A percentile compares a stretch with the other conserved stretches of the same genome.
phyloP scores from a whole-genome alignment of 2,888 invertebrate species.

The Coremacera marginata region DNA sequence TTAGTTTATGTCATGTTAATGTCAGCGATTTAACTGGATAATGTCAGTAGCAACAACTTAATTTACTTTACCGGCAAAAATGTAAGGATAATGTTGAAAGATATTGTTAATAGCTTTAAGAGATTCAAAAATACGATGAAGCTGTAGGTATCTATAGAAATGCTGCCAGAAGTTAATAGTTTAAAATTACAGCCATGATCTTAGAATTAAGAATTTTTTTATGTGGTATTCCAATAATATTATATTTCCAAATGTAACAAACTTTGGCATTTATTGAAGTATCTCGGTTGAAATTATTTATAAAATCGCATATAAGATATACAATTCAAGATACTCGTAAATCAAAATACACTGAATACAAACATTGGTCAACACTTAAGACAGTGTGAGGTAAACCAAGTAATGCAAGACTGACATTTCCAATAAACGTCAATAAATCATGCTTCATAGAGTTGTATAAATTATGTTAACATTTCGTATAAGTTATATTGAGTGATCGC shows the following conservation, averaged over 20 bases:
- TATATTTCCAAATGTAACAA: no score
- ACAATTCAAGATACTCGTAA: no score
- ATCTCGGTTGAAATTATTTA: no score
- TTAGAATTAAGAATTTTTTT: no score
- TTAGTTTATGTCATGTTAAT: conserved; percentile 60
- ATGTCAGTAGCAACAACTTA: conserved; percentile 55
- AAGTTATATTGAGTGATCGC: conserved; percentile 19
- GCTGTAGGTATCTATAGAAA: no score
- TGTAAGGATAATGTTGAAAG: not conserved
- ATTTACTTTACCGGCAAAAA: conserved; percentile 37
- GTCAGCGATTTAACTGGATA: conserved; percentile 49
- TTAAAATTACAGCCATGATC: no score
- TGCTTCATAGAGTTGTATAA: conserved; percentile 30
- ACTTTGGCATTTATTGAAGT: no score
- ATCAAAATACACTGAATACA: not conserved
- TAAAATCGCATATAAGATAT: no score
- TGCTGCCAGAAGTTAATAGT: no score
- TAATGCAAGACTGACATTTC: conserved; percentile 9
- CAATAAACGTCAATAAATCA: conserved; percentile 37
- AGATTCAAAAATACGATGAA: no score
- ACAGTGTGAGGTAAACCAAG: not conserved
- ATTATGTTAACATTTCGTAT: conserved; percentile 15
- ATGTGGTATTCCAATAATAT: no score
- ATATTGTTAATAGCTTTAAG: not conserved
- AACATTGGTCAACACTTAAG: not conserved